Percentiles rank a stretch among this genome's conserved stretches.
These are phyloP conservation scores for Elysia crispata DNA, from an alignment of 2,888 invertebrate species.

Conservation along the genomic window DNA sequence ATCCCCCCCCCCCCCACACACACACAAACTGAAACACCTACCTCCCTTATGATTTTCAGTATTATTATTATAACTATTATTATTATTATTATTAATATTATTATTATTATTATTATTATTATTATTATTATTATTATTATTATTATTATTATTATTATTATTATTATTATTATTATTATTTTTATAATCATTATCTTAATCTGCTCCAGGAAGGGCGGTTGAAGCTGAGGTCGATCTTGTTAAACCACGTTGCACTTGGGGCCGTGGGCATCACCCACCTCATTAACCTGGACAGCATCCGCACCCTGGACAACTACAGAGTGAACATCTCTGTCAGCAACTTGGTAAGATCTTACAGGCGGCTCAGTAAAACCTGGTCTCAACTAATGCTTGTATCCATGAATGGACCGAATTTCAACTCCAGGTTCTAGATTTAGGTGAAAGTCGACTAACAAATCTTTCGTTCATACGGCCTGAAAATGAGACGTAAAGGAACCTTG, in stretches of 20 bases:
- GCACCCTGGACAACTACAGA: slow-evolving; percentile 55
- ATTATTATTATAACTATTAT: slow-evolving; percentile 15
- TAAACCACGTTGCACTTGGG: slow-evolving; percentile 65
- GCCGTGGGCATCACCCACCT: slow-evolving; percentile 61
- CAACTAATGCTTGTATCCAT: too few species aligned
- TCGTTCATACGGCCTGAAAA: too few species aligned
- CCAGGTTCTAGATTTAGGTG: too few species aligned
- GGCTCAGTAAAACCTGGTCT: background rate
- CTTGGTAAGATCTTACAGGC: slow-evolving; percentile 52
- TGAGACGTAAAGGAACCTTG: too few species aligned
- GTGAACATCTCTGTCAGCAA: slow-evolving; percentile 55
- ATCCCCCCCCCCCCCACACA: too few species aligned
- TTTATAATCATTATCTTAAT: slow-evolving; percentile 46
- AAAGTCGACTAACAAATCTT: too few species aligned
- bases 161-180: background rate
- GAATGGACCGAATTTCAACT: too few species aligned
- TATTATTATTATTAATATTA: slow-evolving; percentile 18
- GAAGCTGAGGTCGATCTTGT: slow-evolving; percentile 60
- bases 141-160: background rate
- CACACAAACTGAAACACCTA: too few species aligned
- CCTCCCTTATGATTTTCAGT: slow-evolving; percentile 15
- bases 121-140: slow-evolving; percentile 20
- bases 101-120: slow-evolving; percentile 32
- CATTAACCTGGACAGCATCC: slow-evolving; percentile 58
- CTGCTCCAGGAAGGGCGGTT: slow-evolving; percentile 60